phyloP scores from a whole-genome alignment of 2,888 invertebrate genomes.

The Parnassius glacialis region DNA sequence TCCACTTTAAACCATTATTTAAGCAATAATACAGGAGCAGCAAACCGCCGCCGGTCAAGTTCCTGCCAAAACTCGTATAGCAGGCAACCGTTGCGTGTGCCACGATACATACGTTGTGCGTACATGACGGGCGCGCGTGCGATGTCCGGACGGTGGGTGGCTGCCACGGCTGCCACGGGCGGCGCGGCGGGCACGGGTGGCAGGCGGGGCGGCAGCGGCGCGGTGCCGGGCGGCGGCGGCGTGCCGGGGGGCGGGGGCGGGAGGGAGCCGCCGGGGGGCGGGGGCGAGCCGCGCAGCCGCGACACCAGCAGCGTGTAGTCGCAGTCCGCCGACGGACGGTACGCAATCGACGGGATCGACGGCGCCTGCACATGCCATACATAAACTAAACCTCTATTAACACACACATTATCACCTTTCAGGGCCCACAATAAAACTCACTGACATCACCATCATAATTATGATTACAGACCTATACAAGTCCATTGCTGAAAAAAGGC shows the following conservation, averaged over 20 bases:
- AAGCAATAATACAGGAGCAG: no score
- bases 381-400: no score
- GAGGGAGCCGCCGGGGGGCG: slow-evolving; percentile 66
- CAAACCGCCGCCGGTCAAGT: no score
- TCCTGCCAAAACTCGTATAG: no score
- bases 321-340: slow-evolving; percentile 92
- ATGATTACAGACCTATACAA: no score
- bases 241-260: slow-evolving; percentile 40
- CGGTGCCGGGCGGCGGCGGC: slow-evolving; percentile 59
- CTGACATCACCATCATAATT: no score
- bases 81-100: background rate
- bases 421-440: no score
- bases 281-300: slow-evolving; percentile 86
- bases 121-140: slow-evolving; percentile 49
- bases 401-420: no score
- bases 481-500: no score
- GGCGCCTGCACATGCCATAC: slow-evolving; percentile 60
- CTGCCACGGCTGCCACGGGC: slow-evolving; percentile 43
- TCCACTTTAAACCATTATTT: no score
- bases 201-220: slow-evolving; percentile 36
- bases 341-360: slow-evolving; percentile 84
- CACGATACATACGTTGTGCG: background rate
- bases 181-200: slow-evolving; percentile 36
- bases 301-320: slow-evolving; percentile 93
- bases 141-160: slow-evolving; percentile 42